phyloP scores from a whole-genome alignment of 1,140 invertebrate genomes.

The Sycophaga agraensis region DNA sequence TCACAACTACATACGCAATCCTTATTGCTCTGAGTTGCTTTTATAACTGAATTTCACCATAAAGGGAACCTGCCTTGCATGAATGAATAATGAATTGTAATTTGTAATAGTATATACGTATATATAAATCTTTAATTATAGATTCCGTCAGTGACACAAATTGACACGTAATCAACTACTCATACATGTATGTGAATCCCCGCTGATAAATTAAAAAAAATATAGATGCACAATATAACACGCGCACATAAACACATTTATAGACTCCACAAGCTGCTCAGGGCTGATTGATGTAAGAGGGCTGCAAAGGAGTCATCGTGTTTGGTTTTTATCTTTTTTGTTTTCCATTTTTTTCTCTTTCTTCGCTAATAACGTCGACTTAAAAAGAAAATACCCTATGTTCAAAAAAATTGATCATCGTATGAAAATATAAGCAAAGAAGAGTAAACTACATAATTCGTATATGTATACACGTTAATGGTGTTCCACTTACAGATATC shows the following conservation, averaged over 20 bases:
- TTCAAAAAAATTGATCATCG: constrained; percentile 5
- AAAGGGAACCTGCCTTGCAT: too few relatives aligned
- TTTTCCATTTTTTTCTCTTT: neutral
- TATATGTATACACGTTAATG: constrained; percentile 12
- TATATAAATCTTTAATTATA: neutral
- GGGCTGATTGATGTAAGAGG: neutral
- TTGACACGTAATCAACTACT: neutral
- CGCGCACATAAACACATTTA: constrained; percentile 2
- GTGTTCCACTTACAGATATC: constrained; percentile 22
- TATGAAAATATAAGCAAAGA: constrained; percentile 23
- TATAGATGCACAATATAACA: neutral
- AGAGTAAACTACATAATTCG: constrained; percentile 17
- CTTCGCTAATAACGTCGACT: neutral
- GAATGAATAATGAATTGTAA: too few relatives aligned
- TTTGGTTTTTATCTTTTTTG: neutral
- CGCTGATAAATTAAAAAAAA: constrained; percentile 10
- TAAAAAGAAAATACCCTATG: constrained; percentile 19
- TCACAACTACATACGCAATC: too few relatives aligned
- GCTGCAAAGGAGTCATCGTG: neutral
- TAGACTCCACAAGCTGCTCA: neutral
- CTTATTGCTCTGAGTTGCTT: too few relatives aligned
- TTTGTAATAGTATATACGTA: neutral
- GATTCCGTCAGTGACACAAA: neutral
- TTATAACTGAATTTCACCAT: too few relatives aligned
- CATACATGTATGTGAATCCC: neutral